Base-by-base conservation (phyloP, 2,888 invertebrate species). In the Cyrtodaria siliqua region DNA sequence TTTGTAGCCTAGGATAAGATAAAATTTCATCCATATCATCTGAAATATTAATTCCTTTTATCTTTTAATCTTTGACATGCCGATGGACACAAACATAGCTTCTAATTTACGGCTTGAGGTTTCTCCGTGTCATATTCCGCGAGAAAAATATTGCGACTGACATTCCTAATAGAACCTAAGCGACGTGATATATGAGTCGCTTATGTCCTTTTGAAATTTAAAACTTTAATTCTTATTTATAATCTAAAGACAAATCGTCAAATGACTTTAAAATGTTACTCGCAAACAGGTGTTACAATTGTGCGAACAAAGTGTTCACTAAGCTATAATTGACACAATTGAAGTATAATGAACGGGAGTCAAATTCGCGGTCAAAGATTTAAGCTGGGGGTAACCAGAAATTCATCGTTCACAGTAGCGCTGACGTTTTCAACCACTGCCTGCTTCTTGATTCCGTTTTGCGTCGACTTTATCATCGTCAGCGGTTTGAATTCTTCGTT, bases 191-290 rank as follows among this genome's bases (percentile, higher is more conserved):
- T 75, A 75, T 69, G 49, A 60, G 16, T 50, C 64, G 52, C 75
- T 60, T 68, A 75, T 64, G 53, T 59, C 44, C 52, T n/a, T 20
- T 18, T 18, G 75, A 64, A 75, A 75, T 75, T 49, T 23, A 60
- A 69, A 40, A 69, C 60, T 75, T 75, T 75, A 69, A 75, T 75
- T 75, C 60, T 50, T 64, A 63, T 47, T 69, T 64, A 59, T 63
- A 62, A 50, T 64, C 63, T 50, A 57, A 74, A 74, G 60, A 74
- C 74, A 74, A 74, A 74, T 74, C 57, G 63, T 24, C 62, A 47
- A 59, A 50, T 59, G 74, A 74, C 55, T 74, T 38, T 61, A 68
- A 68, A 59, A 62, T 40, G 24, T 14, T 42, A 29, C 61, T 55
- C n/a, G 40, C 33, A 60, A 63, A 74, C 74, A 74, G 75, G 75